Conservation (phyloP, 1,140 invertebrate genomes). For the Penaeus chinensis region DNA sequence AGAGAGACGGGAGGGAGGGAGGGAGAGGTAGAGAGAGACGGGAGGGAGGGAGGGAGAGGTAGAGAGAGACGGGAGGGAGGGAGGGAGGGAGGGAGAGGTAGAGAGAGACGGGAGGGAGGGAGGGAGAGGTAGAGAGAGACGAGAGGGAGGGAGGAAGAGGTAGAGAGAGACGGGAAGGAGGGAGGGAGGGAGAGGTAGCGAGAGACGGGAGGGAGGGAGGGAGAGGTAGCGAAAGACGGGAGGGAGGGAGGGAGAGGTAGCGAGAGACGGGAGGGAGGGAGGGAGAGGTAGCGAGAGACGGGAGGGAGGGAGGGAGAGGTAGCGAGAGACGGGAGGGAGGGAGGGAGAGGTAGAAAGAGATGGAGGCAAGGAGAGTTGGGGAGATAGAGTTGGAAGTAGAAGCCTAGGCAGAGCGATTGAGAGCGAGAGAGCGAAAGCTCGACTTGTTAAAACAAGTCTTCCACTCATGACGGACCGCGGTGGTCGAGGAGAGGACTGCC, state of each 20-base stretch:
- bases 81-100: no score
- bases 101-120: background rate
- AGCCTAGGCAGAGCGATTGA: background rate
- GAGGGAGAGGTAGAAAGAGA: no score
- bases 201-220: background rate
- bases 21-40: no score
- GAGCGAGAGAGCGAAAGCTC: no score
- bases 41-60: background rate
- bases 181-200: background rate
- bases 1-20: background rate
- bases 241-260: background rate
- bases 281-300: background rate
- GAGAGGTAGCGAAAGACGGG: background rate
- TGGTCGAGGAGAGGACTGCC: no score
- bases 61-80: background rate
- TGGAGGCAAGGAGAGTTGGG: background rate
- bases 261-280: background rate
- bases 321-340: background rate
- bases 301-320: no score
- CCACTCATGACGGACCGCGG: no score
- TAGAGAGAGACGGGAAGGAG: background rate
- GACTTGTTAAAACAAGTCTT: no score
- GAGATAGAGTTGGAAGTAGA: background rate
- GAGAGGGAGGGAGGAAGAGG: background rate
- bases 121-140: background rate